These are phyloP conservation scores for Euleptes europaea DNA, from an alignment of 2,113 vertebrate species.

Conservation along the genomic window DNA sequence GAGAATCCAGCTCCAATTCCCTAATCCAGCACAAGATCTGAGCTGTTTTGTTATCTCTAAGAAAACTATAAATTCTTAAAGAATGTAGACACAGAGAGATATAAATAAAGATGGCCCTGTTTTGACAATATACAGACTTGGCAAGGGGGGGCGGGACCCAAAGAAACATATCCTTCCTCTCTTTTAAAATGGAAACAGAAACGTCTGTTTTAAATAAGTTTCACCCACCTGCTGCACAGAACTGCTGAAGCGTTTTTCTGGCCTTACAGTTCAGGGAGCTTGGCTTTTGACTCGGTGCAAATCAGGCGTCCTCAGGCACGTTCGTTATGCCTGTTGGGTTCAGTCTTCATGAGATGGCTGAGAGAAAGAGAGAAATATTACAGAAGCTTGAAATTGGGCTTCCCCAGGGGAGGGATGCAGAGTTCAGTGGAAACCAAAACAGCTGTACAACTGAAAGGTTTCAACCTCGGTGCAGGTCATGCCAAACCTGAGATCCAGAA, in stretches of 20 bases:
- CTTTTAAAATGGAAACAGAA: conserved; percentile 41
- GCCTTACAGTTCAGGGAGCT: background rate
- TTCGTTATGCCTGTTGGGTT: background rate
- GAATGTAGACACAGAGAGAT: background rate
- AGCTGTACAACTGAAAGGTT: background rate
- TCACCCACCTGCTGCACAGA: conserved; percentile 31
- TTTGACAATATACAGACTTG: background rate
- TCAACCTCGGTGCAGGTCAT: background rate
- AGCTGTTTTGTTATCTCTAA: conserved; percentile 29
- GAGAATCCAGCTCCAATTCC: background rate
- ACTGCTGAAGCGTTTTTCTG: rapidly evolving
- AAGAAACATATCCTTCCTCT: background rate
- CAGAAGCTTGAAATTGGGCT: background rate
- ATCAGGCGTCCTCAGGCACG: conserved; percentile 15
- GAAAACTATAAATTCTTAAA: background rate
- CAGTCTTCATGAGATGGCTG: background rate
- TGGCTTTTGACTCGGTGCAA: background rate
- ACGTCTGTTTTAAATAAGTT: conserved; percentile 45
- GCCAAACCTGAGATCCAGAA: background rate
- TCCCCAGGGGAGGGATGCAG: background rate
- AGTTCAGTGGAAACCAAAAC: background rate
- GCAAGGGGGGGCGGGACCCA: too few relatives aligned
- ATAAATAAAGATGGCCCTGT: background rate
- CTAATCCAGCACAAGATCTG: background rate
- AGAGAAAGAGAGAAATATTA: background rate